These are phyloP conservation scores for Muschampia staudingeri DNA, from an alignment of 2,888 invertebrate genomes.

Conservation along the genomic window DNA sequence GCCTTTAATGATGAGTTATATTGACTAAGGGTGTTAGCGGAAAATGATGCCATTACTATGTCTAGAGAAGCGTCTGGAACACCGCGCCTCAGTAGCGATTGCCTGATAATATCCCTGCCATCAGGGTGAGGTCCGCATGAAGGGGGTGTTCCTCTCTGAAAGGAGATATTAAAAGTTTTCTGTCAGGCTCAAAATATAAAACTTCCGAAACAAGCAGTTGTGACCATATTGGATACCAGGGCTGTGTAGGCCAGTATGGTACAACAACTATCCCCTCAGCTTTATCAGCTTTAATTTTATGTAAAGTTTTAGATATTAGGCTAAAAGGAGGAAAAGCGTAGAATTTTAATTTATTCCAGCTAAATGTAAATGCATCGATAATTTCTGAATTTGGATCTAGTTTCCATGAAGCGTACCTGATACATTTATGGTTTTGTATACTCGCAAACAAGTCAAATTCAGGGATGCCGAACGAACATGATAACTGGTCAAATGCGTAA, in stretches of 20 bases:
- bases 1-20: conserved; percentile 11
- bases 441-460: conserved; percentile 61
- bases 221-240: conserved; percentile 64
- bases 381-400: background rate
- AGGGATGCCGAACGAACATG: conserved; percentile 43
- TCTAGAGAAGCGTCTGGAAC: conserved; percentile 9
- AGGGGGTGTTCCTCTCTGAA: conserved; percentile 62
- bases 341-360: conserved; percentile 46
- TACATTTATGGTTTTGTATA: conserved; percentile 55
- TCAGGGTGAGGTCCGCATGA: conserved; percentile 57
- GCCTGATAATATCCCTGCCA: conserved; percentile 64
- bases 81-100: conserved; percentile 9
- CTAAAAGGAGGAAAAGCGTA: conserved; percentile 58
- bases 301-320: conserved; percentile 42
- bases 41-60: conserved; percentile 11
- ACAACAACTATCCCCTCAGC: conserved; percentile 56
- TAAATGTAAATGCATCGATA: conserved; percentile 45
- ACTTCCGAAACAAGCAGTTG: conserved; percentile 53
- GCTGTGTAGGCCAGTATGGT: conserved; percentile 65
- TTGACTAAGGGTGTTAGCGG: conserved; percentile 1
- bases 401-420: conserved; percentile 57
- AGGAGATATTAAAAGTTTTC: conserved; percentile 60
- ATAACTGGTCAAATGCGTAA: conserved; percentile 35
- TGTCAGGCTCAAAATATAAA: conserved; percentile 59
- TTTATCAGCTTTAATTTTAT: conserved; percentile 54